These are phyloP conservation scores for Drusus annulatus DNA, from an alignment of 1,140 invertebrate species.

Conservation along the genomic window DNA sequence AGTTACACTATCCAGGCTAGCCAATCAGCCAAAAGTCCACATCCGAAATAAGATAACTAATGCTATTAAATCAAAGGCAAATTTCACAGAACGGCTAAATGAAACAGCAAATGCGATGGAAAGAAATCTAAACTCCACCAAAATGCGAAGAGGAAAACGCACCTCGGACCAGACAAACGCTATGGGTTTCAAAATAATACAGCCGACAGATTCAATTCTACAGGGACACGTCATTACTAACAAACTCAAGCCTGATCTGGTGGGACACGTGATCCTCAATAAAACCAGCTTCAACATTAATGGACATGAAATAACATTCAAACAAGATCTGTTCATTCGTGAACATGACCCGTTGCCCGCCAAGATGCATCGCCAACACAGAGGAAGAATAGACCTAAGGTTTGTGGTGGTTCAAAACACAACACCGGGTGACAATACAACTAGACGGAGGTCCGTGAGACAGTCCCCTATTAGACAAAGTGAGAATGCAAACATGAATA, in stretches of 20 bases:
- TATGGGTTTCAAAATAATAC: conserved; percentile 52
- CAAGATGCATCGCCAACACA: conserved; percentile 30
- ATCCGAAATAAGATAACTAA: no score
- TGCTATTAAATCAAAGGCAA: background rate
- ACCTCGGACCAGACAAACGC: conserved; percentile 40
- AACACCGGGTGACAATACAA: background rate
- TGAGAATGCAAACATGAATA: background rate
- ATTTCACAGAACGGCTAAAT: background rate
- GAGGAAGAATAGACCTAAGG: background rate
- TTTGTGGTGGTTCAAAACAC: background rate
- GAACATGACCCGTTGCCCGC: conserved; percentile 11
- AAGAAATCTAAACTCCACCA: background rate
- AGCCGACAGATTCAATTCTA: conserved; percentile 50
- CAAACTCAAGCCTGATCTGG: conserved; percentile 46
- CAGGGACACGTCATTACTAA: conserved; percentile 52
- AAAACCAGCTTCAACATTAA: conserved; percentile 50
- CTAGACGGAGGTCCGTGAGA: background rate
- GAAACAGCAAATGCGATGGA: background rate
- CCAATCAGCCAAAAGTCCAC: background rate
- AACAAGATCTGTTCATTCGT: conserved; percentile 28
- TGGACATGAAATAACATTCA: conserved; percentile 44
- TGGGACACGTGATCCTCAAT: conserved; percentile 53
- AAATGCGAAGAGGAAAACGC: conserved; percentile 33
- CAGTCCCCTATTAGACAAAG: background rate
- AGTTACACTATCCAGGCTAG: background rate